Conservation (phyloP, 2,797 vertebrate genomes). For the Limnodromus scolopaceus region DNA sequence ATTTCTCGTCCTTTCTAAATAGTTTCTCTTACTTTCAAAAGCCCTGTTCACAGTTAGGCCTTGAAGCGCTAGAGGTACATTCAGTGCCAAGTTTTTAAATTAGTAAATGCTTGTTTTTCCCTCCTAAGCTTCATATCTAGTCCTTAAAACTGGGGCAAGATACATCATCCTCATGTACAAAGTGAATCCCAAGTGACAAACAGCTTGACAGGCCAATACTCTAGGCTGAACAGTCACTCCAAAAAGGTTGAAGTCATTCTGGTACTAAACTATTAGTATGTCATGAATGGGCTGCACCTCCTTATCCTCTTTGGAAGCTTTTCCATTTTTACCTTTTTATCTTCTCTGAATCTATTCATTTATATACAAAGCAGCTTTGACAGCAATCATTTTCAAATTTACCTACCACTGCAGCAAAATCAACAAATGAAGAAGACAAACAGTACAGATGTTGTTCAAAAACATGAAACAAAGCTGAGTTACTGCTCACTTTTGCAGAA, state of each 20-base stretch:
- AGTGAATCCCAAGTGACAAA: neutral
- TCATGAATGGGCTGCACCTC: neutral
- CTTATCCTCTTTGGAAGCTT: neutral
- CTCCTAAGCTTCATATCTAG: neutral
- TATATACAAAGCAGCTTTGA: neutral
- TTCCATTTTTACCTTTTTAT: neutral
- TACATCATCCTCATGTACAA: neutral
- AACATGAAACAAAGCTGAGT: neutral
- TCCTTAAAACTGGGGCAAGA: neutral
- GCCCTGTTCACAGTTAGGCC: neutral
- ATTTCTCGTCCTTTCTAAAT: neutral
- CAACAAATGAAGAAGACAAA: neutral
- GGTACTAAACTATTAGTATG: neutral
- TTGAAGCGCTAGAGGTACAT: neutral
- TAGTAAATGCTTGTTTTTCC: neutral
- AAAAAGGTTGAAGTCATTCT: neutral
- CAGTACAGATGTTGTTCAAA: neutral
- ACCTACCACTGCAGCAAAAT: neutral
- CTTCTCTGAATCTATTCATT: conserved; percentile 26
- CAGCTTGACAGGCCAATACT: neutral
- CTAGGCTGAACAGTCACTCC: neutral
- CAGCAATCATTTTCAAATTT: conserved; percentile 6
- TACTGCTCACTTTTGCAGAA: neutral
- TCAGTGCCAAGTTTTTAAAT: neutral
- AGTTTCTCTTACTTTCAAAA: neutral